Conservation (phyloP, 2,888 invertebrate species). For the Cantharis lateralis region DNA sequence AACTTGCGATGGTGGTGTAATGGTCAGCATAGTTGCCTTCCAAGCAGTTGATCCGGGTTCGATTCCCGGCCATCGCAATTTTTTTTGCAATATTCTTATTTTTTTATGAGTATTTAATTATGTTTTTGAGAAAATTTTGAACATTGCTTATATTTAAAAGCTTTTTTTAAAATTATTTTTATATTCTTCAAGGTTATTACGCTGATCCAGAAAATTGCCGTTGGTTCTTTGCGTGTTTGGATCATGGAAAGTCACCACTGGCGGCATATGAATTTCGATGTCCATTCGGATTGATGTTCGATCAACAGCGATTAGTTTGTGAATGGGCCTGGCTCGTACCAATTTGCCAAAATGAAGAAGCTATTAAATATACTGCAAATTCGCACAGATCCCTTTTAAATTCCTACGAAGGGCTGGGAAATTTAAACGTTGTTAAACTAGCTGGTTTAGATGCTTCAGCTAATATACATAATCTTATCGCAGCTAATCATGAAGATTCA, state of each 20-base stretch:
- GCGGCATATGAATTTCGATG: slow-evolving; percentile 82
- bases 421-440: slow-evolving; percentile 42
- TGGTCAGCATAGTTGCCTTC: slow-evolving; percentile 58
- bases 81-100: too few species aligned
- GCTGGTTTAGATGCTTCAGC: slow-evolving; percentile 48
- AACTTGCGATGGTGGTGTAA: slow-evolving; percentile 55
- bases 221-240: slow-evolving; percentile 83
- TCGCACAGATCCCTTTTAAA: slow-evolving; percentile 35
- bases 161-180: slow-evolving; percentile 1
- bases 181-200: slow-evolving; percentile 65
- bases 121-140: too few species aligned
- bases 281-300: slow-evolving; percentile 79
- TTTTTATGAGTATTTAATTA: too few species aligned
- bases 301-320: slow-evolving; percentile 70
- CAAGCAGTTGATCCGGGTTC: slow-evolving; percentile 58
- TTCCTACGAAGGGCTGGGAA: slow-evolving; percentile 50
- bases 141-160: too few species aligned
- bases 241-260: slow-evolving; percentile 66
- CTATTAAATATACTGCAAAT: slow-evolving; percentile 47
- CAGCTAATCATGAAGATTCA: background rate
- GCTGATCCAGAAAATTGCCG: slow-evolving; percentile 81
- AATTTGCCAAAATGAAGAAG: slow-evolving; percentile 51
- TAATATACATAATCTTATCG: slow-evolving; percentile 10
- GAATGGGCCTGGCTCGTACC: slow-evolving; percentile 83
- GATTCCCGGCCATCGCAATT: slow-evolving; percentile 57